Base-by-base conservation (phyloP, 2,113 vertebrate species). In the Ancistrus triradiatus region DNA sequence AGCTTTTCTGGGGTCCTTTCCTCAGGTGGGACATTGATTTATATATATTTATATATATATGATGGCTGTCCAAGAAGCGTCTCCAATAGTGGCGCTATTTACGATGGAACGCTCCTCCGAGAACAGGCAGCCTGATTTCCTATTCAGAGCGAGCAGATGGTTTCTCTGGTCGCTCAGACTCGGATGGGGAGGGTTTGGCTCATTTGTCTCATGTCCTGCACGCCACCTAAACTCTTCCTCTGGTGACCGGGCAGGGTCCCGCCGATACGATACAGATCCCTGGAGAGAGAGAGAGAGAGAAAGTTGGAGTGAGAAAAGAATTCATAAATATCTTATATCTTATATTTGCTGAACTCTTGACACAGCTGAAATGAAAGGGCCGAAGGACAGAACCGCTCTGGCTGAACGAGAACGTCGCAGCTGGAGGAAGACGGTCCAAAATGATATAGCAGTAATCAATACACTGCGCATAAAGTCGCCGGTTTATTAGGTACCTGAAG, bases 171-270 rank as follows among this genome's bases (percentile, higher is more conserved):
- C 4, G 24, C 55, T 75, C 38, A 75, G 33, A 75, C 73, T 18
- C 73, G 60, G 46, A 89, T 87, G 52, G 87, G 87, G 55, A 89
- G 86, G 21, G 87, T 89, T 77, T 87, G 85, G 81, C 87, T 89
- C 87, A 89, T 87, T 73, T 87, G 86, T 56, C 85, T 81, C 69
- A 87, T 81, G 77, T 87, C 86, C 73, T 87, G 83, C 62, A 80
- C 76, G 68, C 65, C 74, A 38, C 82, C 85, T 25, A 85, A 83
- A 73, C 83, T 85, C 81, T 87, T 89, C 76, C 85, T 87, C 80
- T 87, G 87, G 80, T 88, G 84, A 66, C 87, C 86, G 46, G 87
- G 87, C 73, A 89, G 78, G 7, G 87, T 89, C 21, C 87, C 87
- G 58, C 87, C 87, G 7, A 87, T 75, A 59, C 84, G 82, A 77